A percentile compares a stretch with the other conserved stretches of the same genome.
phyloP scores from a whole-genome alignment of 1,140 invertebrate species.

The Lepidostoma basale region DNA sequence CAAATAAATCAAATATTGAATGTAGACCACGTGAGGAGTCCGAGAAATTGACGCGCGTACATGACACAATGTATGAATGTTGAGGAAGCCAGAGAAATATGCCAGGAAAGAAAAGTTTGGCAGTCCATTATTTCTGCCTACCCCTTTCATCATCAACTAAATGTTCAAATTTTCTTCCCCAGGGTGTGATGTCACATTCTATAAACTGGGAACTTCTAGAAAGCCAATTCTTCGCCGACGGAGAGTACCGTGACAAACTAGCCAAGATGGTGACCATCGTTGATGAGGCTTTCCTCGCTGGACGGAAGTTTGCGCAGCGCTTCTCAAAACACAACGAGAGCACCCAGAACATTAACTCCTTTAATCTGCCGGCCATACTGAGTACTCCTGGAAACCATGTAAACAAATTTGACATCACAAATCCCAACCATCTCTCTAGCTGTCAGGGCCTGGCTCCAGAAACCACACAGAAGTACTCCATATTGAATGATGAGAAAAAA shows the following conservation, averaged over 20 bases:
- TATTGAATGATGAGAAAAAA: not conserved
- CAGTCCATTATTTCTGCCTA: no score
- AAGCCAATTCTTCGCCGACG: conserved; percentile 86
- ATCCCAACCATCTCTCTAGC: conserved; percentile 36
- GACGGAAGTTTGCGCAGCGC: conserved; percentile 80
- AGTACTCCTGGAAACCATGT: not conserved
- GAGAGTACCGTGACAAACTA: conserved; percentile 80
- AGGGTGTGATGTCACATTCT: conserved; percentile 93
- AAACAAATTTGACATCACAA: conserved; percentile 41
- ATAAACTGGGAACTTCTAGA: conserved; percentile 94
- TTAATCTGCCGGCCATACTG: conserved; percentile 32
- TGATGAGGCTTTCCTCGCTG: conserved; percentile 77
- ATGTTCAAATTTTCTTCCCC: conserved; percentile 44
- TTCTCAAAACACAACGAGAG: conserved; percentile 58
- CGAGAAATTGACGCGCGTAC: no score
- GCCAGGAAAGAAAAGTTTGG: no score
- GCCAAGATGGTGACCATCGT: conserved; percentile 79
- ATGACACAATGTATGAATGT: no score
- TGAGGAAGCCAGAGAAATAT: no score
- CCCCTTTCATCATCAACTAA: no score
- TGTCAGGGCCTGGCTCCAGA: conserved; percentile 39
- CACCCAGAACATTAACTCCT: conserved; percentile 9
- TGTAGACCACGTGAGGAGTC: no score
- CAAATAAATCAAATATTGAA: no score
- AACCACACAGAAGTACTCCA: conserved; percentile 37